These are phyloP conservation scores for Odontophorus gujanensis DNA, from an alignment of 2,113 vertebrate species.

Conservation along the genomic window DNA sequence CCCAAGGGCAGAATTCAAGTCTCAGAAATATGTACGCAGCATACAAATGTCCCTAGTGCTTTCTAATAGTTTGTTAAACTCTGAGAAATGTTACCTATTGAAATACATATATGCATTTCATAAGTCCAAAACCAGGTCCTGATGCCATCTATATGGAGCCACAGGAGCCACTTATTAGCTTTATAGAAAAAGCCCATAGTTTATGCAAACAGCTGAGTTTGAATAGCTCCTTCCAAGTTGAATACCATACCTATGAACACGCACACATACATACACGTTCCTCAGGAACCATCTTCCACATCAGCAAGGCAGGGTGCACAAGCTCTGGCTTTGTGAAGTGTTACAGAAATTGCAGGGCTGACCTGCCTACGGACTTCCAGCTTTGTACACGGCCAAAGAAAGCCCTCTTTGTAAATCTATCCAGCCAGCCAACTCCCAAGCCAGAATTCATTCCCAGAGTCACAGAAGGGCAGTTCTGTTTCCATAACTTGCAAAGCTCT, in stretches of 20 bases:
- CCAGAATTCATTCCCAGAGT: not conserved
- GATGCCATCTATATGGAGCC: conserved; percentile 18
- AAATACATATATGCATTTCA: conserved; percentile 51
- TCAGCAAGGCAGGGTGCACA: accelerated
- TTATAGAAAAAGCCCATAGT: not conserved
- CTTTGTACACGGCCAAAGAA: not conserved
- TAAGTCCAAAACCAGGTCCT: not conserved
- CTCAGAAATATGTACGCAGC: conserved; percentile 50
- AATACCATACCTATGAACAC: not conserved
- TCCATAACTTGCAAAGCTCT: not conserved
- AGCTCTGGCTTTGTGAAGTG: not conserved
- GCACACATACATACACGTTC: not conserved
- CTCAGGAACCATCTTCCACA: not conserved
- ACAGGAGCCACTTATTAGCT: conserved; percentile 12
- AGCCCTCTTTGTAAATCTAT: not conserved
- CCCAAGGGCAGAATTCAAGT: conserved; percentile 56
- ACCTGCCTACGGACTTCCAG: not conserved
- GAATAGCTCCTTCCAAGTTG: not conserved
- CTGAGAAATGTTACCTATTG: conserved; percentile 14
- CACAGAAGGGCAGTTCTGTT: not conserved
- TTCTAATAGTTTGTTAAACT: conserved; percentile 64
- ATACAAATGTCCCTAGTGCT: conserved; percentile 57
- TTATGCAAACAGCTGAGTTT: not conserved
- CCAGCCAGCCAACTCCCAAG: not conserved
- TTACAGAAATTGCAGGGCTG: not conserved